phyloP scores from a whole-genome alignment of 2,888 invertebrate genomes.

The Formica aserva region DNA sequence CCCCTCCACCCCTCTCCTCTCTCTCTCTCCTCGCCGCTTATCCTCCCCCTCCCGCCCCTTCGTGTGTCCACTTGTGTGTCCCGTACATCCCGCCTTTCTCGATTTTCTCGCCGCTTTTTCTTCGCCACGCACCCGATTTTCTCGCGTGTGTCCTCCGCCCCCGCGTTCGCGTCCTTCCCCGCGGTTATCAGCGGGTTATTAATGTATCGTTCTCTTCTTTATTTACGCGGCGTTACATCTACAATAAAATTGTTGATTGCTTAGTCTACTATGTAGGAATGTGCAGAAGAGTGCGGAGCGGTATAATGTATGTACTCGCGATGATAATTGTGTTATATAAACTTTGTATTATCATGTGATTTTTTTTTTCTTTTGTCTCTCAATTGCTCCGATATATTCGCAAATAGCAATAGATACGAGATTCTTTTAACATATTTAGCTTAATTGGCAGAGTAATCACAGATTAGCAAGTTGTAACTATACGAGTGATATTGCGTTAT shows the following conservation, averaged over 20 bases:
- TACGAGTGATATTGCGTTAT: background rate
- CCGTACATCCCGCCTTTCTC: slow-evolving; percentile 57
- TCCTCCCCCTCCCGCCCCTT: slow-evolving; percentile 62
- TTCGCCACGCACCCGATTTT: slow-evolving; percentile 6
- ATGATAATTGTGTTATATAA: slow-evolving; percentile 54
- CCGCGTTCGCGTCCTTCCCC: background rate
- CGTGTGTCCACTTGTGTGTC: slow-evolving; percentile 53
- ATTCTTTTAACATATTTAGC: background rate
- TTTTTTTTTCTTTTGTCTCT: slow-evolving; percentile 27
- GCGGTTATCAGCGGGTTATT: background rate
- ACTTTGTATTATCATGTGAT: slow-evolving; percentile 39
- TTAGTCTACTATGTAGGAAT: background rate
- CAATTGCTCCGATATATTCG: slow-evolving; percentile 25
- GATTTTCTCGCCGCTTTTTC: slow-evolving; percentile 51
- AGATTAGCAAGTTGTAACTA: background rate
- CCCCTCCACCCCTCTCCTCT: slow-evolving; percentile 17
- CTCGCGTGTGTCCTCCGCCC: slow-evolving; percentile 5
- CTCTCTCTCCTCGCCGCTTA: slow-evolving; percentile 64
- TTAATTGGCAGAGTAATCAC: background rate
- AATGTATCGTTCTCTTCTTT: slow-evolving; percentile 44
- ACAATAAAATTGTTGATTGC: background rate
- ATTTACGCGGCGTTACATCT: slow-evolving; percentile 23
- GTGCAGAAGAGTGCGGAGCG: slow-evolving; percentile 15
- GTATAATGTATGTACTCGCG: slow-evolving; percentile 6
- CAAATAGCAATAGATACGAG: slow-evolving; percentile 1